Base-by-base conservation (phyloP, 1,140 invertebrate species). In the Vollenhovia emeryi region DNA sequence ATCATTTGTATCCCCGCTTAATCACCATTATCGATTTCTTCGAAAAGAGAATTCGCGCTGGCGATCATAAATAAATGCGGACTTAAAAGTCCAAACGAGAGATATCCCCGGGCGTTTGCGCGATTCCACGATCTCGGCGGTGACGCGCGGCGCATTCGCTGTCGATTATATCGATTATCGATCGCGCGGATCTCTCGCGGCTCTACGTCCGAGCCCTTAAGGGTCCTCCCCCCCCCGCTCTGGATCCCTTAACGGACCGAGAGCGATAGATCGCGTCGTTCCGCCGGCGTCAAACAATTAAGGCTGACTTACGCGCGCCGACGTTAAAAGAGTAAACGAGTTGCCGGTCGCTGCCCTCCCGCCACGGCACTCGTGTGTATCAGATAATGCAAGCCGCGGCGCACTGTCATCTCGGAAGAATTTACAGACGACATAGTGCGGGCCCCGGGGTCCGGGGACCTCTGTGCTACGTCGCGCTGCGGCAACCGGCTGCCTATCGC, bases 371-470 rank as follows among this genome's bases (percentile, higher is more conserved):
- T 79, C 40, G 75, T n/a, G 73, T 24, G 86, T 91, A 93, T 93
- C 93, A 92, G 93, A 93, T 93, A 89, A 89, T 87, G 55, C 87
- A 9, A 76, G 69, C 89, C 86, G 79, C 66, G 66, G 60, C 80
- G 74, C 84, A 85, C 92, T 93, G 93, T 94, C 92, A 93, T 94
- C 91, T 92, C 85, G 83, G 86, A 92, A 89, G 91, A 94, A 94
- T 94, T 94, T 94, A 94, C 91, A 66, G 93, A 48, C 90, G 90
- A 93, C 90, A 86, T 57, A 27, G 85, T 15, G 57, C 68, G 60
- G 27, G 27, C 57, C 27, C 50, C 33, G 7, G 21, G 74, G 52
- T 21, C 43, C 71, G 3, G 15, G 50, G 18, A 50, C 21, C 43
- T 9, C 27, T 21, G 43, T 11, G 36, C 79, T 48, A 68, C 45